Evolutionary conservation across 2,113 vertebrate genomes (phyloP), one percentile per base, ranked within the genome.

Genomic region (Mesitornis unicolor): DNA sequence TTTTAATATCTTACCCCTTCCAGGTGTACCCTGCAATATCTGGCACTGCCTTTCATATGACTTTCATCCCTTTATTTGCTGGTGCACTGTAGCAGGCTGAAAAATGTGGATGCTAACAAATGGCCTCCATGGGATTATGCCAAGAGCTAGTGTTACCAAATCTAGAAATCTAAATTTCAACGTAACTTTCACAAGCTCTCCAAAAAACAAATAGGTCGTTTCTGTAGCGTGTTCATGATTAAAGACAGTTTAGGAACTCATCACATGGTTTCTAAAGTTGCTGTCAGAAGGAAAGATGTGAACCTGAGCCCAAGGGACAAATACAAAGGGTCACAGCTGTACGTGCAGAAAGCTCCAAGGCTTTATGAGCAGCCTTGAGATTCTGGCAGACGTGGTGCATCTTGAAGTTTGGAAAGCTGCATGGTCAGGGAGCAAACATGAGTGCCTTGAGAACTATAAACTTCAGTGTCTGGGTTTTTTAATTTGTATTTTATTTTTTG

Each of bases 381-480:
- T 81, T 51, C 42, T 3, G 2, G 45, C 21, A 54, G 20, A 79
- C 14, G 13, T 68, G 36, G 21, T 6, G 10, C 40, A 56, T 21
- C 20, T 51, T 26, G 61, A 84, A 14, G 11, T 2, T 18, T 29
- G 38, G 42, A 85, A 92, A 70, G 19, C 28, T 40, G 31, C 28
- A 45, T 9, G n/a, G 24, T 89, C 36, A 54, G 36, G 14, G 18
- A 67, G 47, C 22, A 93, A 94, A 50, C 25, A 48, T 0, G 45
- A 8, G 6, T 35, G 14, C 19, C 13, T 85, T 47, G 16, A 69
- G 88, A 85, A 40, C 2, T 16, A 13, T 14, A 9, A 71, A 10
- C 43, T 29, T 83, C 2, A 4, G 18, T 19, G 11, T 71, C 35
- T 42, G 14, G 0, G 0, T 50, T 38, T 75, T 70, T 42, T 3